Conservation (phyloP, 2,888 invertebrate genomes). For the Orthosia gracilis region DNA sequence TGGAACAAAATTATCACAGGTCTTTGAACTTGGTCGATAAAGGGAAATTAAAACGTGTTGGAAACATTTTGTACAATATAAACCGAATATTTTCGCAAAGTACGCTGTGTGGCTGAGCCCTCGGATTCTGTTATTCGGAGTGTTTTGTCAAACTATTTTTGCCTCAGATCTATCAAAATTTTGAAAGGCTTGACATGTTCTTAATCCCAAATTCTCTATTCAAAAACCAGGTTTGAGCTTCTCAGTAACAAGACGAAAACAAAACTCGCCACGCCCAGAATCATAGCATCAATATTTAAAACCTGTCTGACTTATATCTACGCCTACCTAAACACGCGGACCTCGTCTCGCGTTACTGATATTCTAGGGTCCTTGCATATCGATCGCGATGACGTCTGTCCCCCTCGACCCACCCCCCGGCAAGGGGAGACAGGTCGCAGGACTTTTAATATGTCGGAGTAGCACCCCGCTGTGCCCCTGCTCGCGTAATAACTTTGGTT, state of each 20-base stretch:
- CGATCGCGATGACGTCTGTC: constrained; percentile 74
- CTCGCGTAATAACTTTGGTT: constrained; percentile 15
- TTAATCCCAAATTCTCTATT: too few species aligned
- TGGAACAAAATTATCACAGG: neutral
- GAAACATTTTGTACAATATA: neutral
- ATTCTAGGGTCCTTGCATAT: constrained; percentile 70
- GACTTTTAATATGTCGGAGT: constrained; percentile 46
- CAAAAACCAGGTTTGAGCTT: too few species aligned
- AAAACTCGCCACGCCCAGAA: neutral
- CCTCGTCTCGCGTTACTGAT: constrained; percentile 38
- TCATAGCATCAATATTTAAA: neutral
- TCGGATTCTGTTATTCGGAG: too few species aligned
- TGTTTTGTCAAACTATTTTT: too few species aligned
- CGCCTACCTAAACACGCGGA: constrained; percentile 14
- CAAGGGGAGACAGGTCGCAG: constrained; percentile 37
- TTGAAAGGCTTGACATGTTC: too few species aligned
- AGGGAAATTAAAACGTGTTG: neutral
- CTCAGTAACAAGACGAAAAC: neutral
- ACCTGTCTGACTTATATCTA: neutral
- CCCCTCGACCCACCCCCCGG: constrained; percentile 34
- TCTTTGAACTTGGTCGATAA: constrained; percentile 1
- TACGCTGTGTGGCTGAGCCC: neutral
- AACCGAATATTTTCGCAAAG: neutral
- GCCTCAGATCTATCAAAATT: too few species aligned
- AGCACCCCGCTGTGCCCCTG: constrained; percentile 9